phyloP scores from a whole-genome alignment of 2,113 vertebrate genomes.

The Chionodraco myersi region DNA sequence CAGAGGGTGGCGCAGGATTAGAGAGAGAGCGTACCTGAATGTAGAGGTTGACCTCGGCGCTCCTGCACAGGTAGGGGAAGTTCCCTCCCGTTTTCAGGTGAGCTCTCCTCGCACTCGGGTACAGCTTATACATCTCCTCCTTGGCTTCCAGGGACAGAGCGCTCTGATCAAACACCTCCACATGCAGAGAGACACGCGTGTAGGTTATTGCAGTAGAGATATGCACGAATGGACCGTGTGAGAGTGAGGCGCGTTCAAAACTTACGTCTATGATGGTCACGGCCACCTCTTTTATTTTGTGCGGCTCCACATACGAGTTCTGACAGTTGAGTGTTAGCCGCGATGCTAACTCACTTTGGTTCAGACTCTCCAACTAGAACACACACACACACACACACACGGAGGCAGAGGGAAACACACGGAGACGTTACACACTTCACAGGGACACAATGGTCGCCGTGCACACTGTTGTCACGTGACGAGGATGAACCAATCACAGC shows the following conservation, averaged over 20 bases:
- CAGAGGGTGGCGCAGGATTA: no score
- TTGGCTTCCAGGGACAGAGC: constrained; percentile 96
- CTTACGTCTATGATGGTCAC: constrained; percentile 98
- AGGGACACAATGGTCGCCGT: background rate
- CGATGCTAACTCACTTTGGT: constrained; percentile 95
- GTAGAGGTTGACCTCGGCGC: constrained; percentile 97
- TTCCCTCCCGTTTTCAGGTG: constrained; percentile 99
- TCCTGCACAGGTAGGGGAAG: constrained; percentile 96
- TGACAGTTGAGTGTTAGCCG: constrained; percentile 98
- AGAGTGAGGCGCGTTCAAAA: background rate
- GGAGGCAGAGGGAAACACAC: background rate
- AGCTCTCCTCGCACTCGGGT: constrained; percentile 94
- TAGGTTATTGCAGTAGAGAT: background rate
- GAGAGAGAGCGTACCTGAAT: constrained; percentile 85
- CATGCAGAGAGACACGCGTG: background rate
- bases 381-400: constrained; percentile 2
- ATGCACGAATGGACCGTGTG: background rate
- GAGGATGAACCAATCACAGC: no score
- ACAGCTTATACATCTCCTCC: constrained; percentile 99
- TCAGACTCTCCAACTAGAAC: constrained; percentile 92
- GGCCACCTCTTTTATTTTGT: constrained; percentile 95
- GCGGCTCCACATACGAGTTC: constrained; percentile 98
- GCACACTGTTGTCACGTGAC: no score
- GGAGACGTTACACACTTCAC: background rate
- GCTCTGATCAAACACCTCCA: constrained; percentile 97